phyloP scores from a whole-genome alignment of 2,888 invertebrate genomes.

The Cephus sareptanus region DNA sequence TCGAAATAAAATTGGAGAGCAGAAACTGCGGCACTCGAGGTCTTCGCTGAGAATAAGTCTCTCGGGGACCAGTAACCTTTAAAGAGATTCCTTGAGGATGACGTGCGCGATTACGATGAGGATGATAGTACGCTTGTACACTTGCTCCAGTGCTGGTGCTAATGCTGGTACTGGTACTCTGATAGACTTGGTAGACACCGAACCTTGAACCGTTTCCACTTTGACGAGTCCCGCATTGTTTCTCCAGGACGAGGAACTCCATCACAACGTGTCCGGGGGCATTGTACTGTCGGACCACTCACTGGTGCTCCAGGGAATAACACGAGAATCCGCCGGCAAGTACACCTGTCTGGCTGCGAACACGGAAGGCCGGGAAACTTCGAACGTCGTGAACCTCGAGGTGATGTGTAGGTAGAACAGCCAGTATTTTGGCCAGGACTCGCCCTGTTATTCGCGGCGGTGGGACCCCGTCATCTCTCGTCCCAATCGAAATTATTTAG shows the following conservation, averaged over 20 bases:
- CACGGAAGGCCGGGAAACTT: conserved; percentile 81
- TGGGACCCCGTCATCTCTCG: no score
- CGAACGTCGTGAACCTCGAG: conserved; percentile 65
- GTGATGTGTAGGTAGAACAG: conserved; percentile 66
- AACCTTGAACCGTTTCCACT: neutral
- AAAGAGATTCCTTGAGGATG: no score
- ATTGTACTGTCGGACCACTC: conserved; percentile 89
- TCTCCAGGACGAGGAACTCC: conserved; percentile 82
- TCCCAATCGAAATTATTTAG: neutral
- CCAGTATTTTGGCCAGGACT: no score
- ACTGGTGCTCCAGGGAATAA: conserved; percentile 87
- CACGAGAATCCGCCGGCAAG: conserved; percentile 85
- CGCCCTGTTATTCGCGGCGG: no score
- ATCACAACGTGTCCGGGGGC: conserved; percentile 84
- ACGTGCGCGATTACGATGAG: no score
- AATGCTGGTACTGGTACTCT: no score
- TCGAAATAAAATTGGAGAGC: no score
- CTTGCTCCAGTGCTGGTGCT: no score
- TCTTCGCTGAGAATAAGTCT: no score
- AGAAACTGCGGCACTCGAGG: no score
- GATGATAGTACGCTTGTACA: no score
- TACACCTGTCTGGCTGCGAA: conserved; percentile 90
- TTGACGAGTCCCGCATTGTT: neutral
- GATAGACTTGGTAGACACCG: neutral
- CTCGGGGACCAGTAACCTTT: no score